These are phyloP conservation scores for Proctacanthus coquilletti DNA, from an alignment of 1,140 invertebrate genomes.

Conservation along the genomic window DNA sequence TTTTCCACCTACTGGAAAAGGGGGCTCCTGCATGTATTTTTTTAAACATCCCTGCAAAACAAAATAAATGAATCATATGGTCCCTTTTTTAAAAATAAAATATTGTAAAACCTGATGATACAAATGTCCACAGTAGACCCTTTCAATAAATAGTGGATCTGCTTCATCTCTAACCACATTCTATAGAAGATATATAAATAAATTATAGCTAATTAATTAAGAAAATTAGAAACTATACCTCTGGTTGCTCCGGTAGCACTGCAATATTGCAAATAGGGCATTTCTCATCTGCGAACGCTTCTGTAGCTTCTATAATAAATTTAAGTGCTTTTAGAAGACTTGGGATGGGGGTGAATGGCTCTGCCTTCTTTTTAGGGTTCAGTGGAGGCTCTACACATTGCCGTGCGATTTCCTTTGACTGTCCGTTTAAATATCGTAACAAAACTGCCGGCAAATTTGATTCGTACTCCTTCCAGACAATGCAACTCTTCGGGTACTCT, in stretches of 20 bases:
- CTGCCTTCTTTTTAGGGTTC: slow-evolving; percentile 29
- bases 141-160: slow-evolving; percentile 44
- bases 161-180: slow-evolving; percentile 39
- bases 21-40: slow-evolving; percentile 55
- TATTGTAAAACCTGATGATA: slow-evolving; percentile 38
- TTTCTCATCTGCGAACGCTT: slow-evolving; percentile 40
- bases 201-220: slow-evolving; percentile 6
- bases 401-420: slow-evolving; percentile 51
- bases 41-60: slow-evolving; percentile 42
- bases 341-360: slow-evolving; percentile 40
- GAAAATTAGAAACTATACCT: slow-evolving; percentile 19
- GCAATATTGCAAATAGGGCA: slow-evolving; percentile 46
- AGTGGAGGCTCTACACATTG: slow-evolving; percentile 54
- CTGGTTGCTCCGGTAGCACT: slow-evolving; percentile 43
- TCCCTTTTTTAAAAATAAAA: no score
- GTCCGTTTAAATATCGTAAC: slow-evolving; percentile 42
- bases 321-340: slow-evolving; percentile 42
- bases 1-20: slow-evolving; percentile 48
- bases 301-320: slow-evolving; percentile 46
- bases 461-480: slow-evolving; percentile 42
- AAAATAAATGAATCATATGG: no score
- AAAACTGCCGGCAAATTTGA: slow-evolving; percentile 52
- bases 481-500: slow-evolving; percentile 41
- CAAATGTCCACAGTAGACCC: slow-evolving; percentile 60
- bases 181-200: slow-evolving; percentile 16